A percentile compares a stretch with the other conserved stretches of the same genome.
phyloP scores from a whole-genome alignment of 2,888 invertebrate genomes.

The Dorcus parallelipipedus region DNA sequence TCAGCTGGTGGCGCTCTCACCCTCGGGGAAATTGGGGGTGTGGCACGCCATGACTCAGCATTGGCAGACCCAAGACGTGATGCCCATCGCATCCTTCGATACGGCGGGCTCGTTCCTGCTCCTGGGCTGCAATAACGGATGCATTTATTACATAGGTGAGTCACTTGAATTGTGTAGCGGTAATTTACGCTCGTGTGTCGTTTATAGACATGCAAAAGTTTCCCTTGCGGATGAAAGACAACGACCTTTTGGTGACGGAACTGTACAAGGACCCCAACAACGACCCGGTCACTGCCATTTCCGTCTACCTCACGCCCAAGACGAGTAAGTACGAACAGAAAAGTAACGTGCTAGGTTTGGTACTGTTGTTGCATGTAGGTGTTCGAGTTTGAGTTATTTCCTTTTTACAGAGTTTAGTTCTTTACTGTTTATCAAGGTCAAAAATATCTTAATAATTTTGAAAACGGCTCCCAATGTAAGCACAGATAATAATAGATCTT shows the following conservation, averaged over 20 bases:
- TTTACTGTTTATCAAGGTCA: neutral
- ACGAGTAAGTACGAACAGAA: slow-evolving; percentile 71
- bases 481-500: no score
- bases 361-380: slow-evolving; percentile 5
- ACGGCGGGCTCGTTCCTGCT: slow-evolving; percentile 94
- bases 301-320: slow-evolving; percentile 98
- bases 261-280: slow-evolving; percentile 90
- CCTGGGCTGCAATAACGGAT: slow-evolving; percentile 93
- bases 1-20: slow-evolving; percentile 93
- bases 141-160: slow-evolving; percentile 93
- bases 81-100: slow-evolving; percentile 93
- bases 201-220: slow-evolving; percentile 96
- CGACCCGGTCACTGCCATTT: slow-evolving; percentile 96
- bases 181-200: no score
- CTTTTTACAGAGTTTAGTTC: neutral
- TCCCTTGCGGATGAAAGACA: slow-evolving; percentile 97
- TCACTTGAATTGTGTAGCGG: neutral
- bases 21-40: slow-evolving; percentile 93
- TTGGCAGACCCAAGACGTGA: slow-evolving; percentile 97
- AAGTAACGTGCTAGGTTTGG: neutral
- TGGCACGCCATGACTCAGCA: slow-evolving; percentile 99
- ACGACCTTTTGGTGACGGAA: slow-evolving; percentile 95
- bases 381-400: slow-evolving; percentile 2
- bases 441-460: neutral
- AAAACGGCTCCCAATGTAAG: no score